phyloP scores from a whole-genome alignment of 2,797 vertebrate genomes.

The Poecile montanus region DNA sequence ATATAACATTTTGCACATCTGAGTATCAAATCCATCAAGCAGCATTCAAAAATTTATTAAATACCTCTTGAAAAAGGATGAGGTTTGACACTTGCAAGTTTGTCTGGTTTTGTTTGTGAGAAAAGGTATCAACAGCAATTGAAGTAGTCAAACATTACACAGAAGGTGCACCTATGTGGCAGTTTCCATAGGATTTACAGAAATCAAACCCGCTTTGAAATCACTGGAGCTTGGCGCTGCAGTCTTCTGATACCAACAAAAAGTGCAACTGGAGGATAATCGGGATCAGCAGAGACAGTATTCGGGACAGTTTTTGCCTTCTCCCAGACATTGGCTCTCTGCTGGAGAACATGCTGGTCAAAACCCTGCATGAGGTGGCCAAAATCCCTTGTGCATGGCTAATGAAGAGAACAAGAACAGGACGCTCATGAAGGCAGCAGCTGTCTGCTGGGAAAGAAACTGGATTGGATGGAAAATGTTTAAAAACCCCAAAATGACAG shows the following conservation, averaged over 20 bases:
- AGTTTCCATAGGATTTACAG: not conserved
- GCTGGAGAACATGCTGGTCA: not conserved
- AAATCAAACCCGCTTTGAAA: not conserved
- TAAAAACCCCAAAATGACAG: not conserved
- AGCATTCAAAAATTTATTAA: not conserved
- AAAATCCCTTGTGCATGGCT: not conserved
- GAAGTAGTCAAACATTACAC: not conserved
- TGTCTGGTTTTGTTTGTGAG: not conserved
- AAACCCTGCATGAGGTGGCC: not conserved
- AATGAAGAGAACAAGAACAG: conserved; percentile 47
- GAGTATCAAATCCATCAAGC: not conserved
- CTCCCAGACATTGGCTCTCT: not conserved
- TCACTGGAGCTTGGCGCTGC: not conserved
- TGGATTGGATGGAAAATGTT: not conserved
- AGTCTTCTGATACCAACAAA: not conserved
- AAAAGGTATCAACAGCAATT: not conserved
- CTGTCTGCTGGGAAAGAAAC: not conserved
- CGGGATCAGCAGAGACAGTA: conserved; percentile 30
- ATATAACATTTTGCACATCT: not conserved
- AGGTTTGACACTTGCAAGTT: not conserved
- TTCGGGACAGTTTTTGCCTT: conserved; percentile 29
- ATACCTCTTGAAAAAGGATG: not conserved
- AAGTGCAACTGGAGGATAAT: conserved; percentile 50
- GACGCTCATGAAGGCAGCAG: not conserved
- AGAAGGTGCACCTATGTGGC: not conserved